A percentile compares a stretch with the other conserved stretches of the same genome.
Conservation (phyloP, 2,113 vertebrate genomes). For the Psophia crepitans region DNA sequence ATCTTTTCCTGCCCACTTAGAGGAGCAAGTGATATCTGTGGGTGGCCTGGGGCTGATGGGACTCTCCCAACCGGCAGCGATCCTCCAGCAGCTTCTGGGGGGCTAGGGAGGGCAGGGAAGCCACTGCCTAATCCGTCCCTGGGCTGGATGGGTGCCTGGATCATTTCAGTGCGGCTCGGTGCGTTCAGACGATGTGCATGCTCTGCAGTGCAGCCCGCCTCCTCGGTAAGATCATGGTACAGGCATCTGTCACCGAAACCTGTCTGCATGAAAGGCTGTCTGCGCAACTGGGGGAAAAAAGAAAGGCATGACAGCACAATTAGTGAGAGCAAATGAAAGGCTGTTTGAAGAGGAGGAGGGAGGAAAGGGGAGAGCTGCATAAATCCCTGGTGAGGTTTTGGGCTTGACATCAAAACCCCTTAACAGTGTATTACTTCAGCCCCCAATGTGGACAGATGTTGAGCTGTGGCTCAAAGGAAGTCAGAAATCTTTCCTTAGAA, state of each 20-base stretch:
- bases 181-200: neutral
- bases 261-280: slow-evolving; percentile 54
- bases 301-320: slow-evolving; percentile 62
- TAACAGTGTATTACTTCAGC: slow-evolving; percentile 68
- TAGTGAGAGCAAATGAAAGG: slow-evolving; percentile 56
- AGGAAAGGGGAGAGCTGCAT: slow-evolving; percentile 59
- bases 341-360: slow-evolving; percentile 59
- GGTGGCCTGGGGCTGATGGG: neutral
- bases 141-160: slow-evolving; percentile 1
- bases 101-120: neutral
- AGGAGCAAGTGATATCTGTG: neutral
- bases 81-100: neutral
- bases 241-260: slow-evolving; percentile 40
- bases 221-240: neutral
- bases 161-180: neutral
- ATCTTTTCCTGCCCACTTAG: neutral
- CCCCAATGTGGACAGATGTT: slow-evolving; percentile 71
- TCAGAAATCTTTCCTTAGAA: slow-evolving; percentile 71
- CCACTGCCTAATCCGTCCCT: neutral
- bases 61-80: neutral
- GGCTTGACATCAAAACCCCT: slow-evolving; percentile 72
- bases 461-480: slow-evolving; percentile 71
- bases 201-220: neutral
- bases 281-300: neutral
- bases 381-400: slow-evolving; percentile 70